These are phyloP conservation scores for Chaenogobius annularis DNA, from an alignment of 2,113 vertebrate species.

Conservation along the genomic window DNA sequence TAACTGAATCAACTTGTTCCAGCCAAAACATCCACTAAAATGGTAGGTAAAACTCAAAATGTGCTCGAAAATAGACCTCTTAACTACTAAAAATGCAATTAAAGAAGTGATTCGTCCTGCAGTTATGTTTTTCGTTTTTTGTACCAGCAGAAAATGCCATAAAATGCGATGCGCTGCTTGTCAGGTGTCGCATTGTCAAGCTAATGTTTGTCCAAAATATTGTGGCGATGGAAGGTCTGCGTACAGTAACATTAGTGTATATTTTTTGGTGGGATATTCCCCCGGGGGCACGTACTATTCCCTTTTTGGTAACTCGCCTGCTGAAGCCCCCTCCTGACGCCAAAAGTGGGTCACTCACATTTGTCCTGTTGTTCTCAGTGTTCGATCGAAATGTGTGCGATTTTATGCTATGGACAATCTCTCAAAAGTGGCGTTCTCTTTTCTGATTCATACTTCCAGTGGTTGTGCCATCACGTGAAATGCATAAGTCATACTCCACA, in stretches of 20 bases:
- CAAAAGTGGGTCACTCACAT: conserved; percentile 37
- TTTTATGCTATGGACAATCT: not conserved
- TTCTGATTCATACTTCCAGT: not conserved
- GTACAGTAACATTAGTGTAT: conserved; percentile 58
- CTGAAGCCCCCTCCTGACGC: conserved; percentile 15
- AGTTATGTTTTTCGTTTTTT: not conserved
- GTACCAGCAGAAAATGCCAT: conserved; percentile 1
- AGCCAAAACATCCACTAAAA: conserved; percentile 80
- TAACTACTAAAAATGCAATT: conserved; percentile 12
- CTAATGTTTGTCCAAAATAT: conserved; percentile 54
- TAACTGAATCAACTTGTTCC: conserved; percentile 76
- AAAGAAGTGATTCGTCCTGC: not conserved
- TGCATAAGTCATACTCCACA: not conserved
- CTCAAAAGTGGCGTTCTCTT: not conserved
- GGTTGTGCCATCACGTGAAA: not conserved
- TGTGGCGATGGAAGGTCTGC: conserved; percentile 77
- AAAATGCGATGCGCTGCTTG: conserved; percentile 53
- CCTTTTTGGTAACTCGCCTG: conserved; percentile 76
- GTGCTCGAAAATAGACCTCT: conserved; percentile 38
- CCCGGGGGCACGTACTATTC: conserved; percentile 73
- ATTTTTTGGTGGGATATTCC: conserved; percentile 74
- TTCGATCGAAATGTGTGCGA: conserved; percentile 32
- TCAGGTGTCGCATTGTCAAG: conserved; percentile 67
- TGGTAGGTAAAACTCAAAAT: conserved; percentile 78
- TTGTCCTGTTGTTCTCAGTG: conserved; percentile 42